These are phyloP conservation scores for Cylloceria caligata DNA, from an alignment of 2,888 invertebrate species.

Conservation along the genomic window DNA sequence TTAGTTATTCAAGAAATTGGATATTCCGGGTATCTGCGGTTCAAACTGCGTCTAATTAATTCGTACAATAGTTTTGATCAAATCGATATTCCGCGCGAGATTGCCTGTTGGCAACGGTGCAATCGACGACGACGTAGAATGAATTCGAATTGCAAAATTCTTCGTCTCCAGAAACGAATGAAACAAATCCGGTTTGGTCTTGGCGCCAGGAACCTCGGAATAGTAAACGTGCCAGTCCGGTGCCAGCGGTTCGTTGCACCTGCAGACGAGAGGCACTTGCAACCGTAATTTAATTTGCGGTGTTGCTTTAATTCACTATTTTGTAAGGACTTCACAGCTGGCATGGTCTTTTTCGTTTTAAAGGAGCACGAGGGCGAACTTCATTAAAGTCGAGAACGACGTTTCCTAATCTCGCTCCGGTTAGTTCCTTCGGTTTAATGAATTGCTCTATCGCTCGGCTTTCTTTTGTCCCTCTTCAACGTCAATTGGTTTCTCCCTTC, in stretches of 20 bases:
- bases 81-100: slow-evolving; percentile 26
- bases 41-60: slow-evolving; percentile 12
- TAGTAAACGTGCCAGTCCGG: slow-evolving; percentile 26
- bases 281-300: slow-evolving; percentile 62
- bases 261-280: slow-evolving; percentile 50
- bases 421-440: slow-evolving; percentile 45
- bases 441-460: neutral
- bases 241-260: slow-evolving; percentile 60
- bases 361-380: slow-evolving; percentile 18
- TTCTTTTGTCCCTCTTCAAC: slow-evolving; percentile 8
- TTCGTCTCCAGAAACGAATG: slow-evolving; percentile 28
- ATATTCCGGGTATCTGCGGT: neutral
- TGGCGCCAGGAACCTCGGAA: slow-evolving; percentile 44
- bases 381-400: slow-evolving; percentile 51
- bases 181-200: slow-evolving; percentile 51
- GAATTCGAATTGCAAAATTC: slow-evolving; percentile 61
- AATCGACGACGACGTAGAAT: slow-evolving; percentile 13
- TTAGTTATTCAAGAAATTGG: neutral
- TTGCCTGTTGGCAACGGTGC: neutral
- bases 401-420: slow-evolving; percentile 45
- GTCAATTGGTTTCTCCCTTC: slow-evolving; percentile 12
- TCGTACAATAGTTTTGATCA: slow-evolving; percentile 37
- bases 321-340: slow-evolving; percentile 51
- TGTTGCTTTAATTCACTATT: slow-evolving; percentile 58
- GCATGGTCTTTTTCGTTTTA: slow-evolving; percentile 22